Evolutionary conservation across 2,113 vertebrate genomes (phyloP), one percentile per base, ranked within the genome.

Genomic region (Colistium nudipinnis): DNA sequence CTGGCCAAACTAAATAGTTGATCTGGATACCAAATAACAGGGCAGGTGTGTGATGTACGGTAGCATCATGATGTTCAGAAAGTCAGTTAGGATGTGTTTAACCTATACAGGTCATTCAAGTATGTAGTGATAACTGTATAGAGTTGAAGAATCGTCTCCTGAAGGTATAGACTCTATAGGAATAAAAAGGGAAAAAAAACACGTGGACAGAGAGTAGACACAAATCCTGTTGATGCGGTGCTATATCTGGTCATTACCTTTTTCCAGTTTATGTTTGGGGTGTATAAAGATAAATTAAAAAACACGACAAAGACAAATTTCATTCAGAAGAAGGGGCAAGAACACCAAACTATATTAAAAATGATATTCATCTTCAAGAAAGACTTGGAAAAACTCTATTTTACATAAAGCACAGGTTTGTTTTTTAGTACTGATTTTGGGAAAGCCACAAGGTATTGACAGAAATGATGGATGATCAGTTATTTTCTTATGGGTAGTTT

Each of bases 1-100:
- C 71, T 25, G 57, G 63, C 16, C 31, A 63, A 64, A 61, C 10
- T 11, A 9, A 53, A 16, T 13, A 33, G 54, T 39, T 61, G 25
- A 45, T 73, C 20, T 51, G 41, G 47, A 53, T 28, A 64, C 22
- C 33, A 41, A 33, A 55, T 19, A 57, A 31, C 44, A 14, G 24
- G 16, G 4, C 20, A 55, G 31, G 61, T 65, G 53, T 53, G 33
- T 35, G 22, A 41, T 16, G 14, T 27, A 17, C 12, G 17, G 38
- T 6, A n/a, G 2, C 22, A n/a, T 33, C 19, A 22, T 6, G 6
- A 47, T 8, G 30, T 45, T 14, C 25, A 30, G 17, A 20, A 2
- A 22, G 19, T 19, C 38, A 39, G 13, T 22, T 45, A 27, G 51
- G 11, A n/a, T 24, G 24, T 11, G 31, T 24, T 62, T 19, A 38